Base-by-base conservation (phyloP, 1,140 invertebrate genomes). In the Zaprionus africanus region DNA sequence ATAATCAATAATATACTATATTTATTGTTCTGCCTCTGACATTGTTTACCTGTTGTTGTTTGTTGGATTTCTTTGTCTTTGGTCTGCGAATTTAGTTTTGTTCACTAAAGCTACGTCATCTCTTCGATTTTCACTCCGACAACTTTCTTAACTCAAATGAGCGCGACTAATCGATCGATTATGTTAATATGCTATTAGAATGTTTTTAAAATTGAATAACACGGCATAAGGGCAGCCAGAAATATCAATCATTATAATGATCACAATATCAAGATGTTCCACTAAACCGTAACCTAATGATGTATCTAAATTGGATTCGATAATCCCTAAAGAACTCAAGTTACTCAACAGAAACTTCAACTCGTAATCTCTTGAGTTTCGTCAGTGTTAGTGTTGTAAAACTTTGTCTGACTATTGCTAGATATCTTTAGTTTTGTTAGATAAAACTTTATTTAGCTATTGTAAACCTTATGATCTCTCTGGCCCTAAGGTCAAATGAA, bases 201-300 rank as follows among this genome's bases (percentile, higher is more conserved):
- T 41, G n/a, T 15, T 36, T 51, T 51, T 31, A 1, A 43, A 43
- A 57, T 31, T 65, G 41, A 49, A 66, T 49, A 58, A 66, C 15
- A 22, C 43, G 11, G 36, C n/a, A 66, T 9, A n/a, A 43, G n/a
- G 17, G 41, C n/a, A 36, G 24, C 12, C 24, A 7, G 19, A 15
- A 7, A 58, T 5, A 66, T 66, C n/a, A 69, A 62, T 64, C 68
- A 71, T 56, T 34, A 15, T 59, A 54, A 73, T 38, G 43, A 60
- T 38, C 46, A 13, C 0, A 24, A 54, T 17, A 46, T 69, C 56
- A 28, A 73, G 56, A 66, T 66, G 36, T 71, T 5, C 61, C 28
- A 59, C 15, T 34, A 73, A 43, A 9, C 1, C 53, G 2, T 59
- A 57, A 54, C 43, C 13, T 66, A 72, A 66, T 66, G 58, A n/a